Percentiles rank a stretch among this genome's conserved stretches.
Evolutionary conservation across 2,797 vertebrate species (phyloP).

Genomic region (Gambelia wislizenii): DNA sequence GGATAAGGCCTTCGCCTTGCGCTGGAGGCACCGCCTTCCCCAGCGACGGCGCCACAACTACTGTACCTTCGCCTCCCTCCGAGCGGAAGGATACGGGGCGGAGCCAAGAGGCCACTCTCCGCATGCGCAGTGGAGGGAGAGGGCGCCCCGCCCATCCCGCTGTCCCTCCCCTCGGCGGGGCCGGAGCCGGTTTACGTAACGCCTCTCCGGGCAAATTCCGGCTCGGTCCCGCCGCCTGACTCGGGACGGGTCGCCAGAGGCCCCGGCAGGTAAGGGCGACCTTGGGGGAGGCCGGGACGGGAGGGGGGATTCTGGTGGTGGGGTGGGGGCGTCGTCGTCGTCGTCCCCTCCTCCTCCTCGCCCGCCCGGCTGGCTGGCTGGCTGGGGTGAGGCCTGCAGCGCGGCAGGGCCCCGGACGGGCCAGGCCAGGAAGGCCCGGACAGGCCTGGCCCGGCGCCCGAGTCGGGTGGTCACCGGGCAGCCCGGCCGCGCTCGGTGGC

Average conservation of each 20-base stretch:
- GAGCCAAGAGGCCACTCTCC: constrained; percentile 66
- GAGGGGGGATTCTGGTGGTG: not conserved
- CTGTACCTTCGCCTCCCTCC: too few species aligned
- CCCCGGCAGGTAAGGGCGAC: not conserved
- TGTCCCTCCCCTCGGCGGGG: constrained; percentile 73
- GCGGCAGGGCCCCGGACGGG: not conserved
- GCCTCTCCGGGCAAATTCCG: constrained; percentile 78
- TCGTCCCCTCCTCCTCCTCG: too few species aligned
- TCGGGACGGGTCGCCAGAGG: constrained; percentile 74
- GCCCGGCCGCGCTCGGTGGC: too few species aligned
- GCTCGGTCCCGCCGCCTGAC: constrained; percentile 74
- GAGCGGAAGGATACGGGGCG: constrained; percentile 88
- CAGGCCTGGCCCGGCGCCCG: not conserved
- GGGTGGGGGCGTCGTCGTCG: too few species aligned
- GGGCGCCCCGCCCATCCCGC: constrained; percentile 55
- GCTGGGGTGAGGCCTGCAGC: constrained; percentile 1
- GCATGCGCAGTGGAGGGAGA: constrained; percentile 82
- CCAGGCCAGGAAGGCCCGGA: too few species aligned
- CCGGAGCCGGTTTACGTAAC: constrained; percentile 80
- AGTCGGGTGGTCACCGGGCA: not conserved
- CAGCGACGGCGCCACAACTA: too few species aligned
- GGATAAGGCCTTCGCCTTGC: not conserved
- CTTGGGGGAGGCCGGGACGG: constrained; percentile 33
- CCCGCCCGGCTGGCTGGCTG: too few species aligned
- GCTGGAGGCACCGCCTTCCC: not conserved